These are phyloP conservation scores for Pangasius larnaudii DNA, from an alignment of 2,797 vertebrate species.

Conservation along the genomic window DNA sequence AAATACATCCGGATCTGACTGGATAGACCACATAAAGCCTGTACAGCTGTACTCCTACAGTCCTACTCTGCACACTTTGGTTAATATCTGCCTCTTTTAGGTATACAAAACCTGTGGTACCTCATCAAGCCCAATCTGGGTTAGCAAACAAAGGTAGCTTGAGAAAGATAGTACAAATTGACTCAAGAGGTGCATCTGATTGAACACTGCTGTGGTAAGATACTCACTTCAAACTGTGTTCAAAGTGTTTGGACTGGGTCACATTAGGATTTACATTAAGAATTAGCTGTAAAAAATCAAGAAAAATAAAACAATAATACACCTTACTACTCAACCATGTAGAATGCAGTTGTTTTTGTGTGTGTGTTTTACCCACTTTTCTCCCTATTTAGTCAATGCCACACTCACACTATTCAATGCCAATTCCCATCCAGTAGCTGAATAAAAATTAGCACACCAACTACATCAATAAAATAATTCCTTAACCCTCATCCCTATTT, in stretches of 20 bases:
- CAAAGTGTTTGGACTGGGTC: neutral
- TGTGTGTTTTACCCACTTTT: neutral
- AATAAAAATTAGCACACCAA: neutral
- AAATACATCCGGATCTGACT: no score
- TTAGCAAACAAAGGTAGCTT: neutral
- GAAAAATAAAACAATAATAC: neutral
- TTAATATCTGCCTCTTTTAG: neutral
- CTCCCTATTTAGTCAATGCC: neutral
- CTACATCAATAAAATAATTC: neutral
- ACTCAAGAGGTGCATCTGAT: neutral
- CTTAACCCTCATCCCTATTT: neutral
- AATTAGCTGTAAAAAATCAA: neutral
- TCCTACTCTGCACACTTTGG: neutral
- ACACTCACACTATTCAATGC: neutral
- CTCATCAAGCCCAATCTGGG: neutral
- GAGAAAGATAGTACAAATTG: neutral
- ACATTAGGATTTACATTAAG: neutral
- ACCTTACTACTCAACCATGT: neutral
- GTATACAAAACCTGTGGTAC: neutral
- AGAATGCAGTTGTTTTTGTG: neutral
- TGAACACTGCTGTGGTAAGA: neutral
- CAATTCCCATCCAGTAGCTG: neutral
- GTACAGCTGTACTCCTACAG: no score
- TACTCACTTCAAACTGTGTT: neutral
- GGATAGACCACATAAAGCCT: no score